Conservation (phyloP, 2,888 invertebrate species). For the Ptychoptera albimana region DNA sequence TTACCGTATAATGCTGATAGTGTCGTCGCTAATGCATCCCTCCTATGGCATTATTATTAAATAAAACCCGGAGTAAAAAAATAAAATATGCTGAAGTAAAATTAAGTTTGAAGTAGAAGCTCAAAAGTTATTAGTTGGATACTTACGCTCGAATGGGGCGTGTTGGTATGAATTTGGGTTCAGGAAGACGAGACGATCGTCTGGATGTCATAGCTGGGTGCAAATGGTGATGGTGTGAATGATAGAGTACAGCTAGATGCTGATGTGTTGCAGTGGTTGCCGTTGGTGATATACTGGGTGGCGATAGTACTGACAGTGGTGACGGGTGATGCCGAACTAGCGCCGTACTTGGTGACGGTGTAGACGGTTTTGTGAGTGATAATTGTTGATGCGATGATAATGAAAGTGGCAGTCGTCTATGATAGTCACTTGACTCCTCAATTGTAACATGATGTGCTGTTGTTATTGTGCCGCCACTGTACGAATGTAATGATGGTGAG, state of each 20-base stretch:
- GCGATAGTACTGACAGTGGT: conserved; percentile 4
- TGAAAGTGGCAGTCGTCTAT: conserved; percentile 20
- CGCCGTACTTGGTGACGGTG: too few relatives aligned
- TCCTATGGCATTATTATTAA: conserved; percentile 34
- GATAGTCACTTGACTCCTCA: conserved; percentile 19
- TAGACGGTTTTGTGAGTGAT: conserved; percentile 10
- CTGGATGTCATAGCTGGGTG: conserved; percentile 29
- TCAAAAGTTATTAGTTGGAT: neutral
- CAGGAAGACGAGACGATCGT: conserved; percentile 23
- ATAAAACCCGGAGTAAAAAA: neutral
- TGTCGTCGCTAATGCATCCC: conserved; percentile 73
- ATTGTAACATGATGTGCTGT: conserved; percentile 30
- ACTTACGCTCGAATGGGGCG: conserved; percentile 29
- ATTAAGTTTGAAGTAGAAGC: conserved; percentile 1
- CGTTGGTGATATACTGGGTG: conserved; percentile 2
- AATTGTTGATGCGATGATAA: conserved; percentile 16
- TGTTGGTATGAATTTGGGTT: conserved; percentile 10
- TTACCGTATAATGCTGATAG: conserved; percentile 89
- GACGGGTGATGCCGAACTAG: neutral
- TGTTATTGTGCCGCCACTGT: conserved; percentile 11
- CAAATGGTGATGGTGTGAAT: conserved; percentile 25
- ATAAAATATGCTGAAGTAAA: conserved; percentile 1
- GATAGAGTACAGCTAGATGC: conserved; percentile 29
- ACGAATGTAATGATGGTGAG: conserved; percentile 11
- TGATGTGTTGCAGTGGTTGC: conserved; percentile 1